phyloP scores from a whole-genome alignment of 2,888 invertebrate genomes.

The Caenorhabditis imperialis region DNA sequence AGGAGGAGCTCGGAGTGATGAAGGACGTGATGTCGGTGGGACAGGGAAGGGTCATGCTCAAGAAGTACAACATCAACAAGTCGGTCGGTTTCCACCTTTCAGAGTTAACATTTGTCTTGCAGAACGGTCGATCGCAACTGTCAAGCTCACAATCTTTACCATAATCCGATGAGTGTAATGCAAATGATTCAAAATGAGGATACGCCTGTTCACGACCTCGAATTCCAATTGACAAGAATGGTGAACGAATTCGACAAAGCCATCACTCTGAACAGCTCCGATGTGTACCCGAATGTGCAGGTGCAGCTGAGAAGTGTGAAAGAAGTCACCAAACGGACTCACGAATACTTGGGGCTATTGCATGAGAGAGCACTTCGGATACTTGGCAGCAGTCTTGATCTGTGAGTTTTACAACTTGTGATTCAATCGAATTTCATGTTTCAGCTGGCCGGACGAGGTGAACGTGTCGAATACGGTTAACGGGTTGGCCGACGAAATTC shows the following conservation, averaged over 20 bases:
- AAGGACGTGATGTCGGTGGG: conserved; percentile 46
- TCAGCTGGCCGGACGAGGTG: conserved; percentile 41
- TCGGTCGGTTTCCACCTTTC: neutral
- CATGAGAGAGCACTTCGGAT: conserved; percentile 17
- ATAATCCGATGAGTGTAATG: neutral
- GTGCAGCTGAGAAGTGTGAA: conserved; percentile 22
- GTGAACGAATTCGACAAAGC: conserved; percentile 12
- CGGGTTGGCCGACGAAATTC: conserved; percentile 30
- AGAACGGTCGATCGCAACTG: neutral
- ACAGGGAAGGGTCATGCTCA: conserved; percentile 38
- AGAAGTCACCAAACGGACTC: conserved; percentile 24
- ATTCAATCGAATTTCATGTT: neutral
- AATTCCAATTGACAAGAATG: conserved; percentile 5
- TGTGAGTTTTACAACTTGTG: conserved; percentile 13
- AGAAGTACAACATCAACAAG: conserved; percentile 19
- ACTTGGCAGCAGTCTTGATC: conserved; percentile 26
- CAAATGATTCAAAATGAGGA: conserved; percentile 7
- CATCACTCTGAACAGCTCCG: conserved; percentile 35
- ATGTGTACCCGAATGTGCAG: conserved; percentile 46
- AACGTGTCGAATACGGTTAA: conserved; percentile 33
- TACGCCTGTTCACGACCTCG: conserved; percentile 9
- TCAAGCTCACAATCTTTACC: neutral
- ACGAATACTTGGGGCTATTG: conserved; percentile 2
- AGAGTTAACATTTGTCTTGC: too few species aligned
- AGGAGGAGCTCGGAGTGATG: conserved; percentile 47